Conservation (phyloP, 2,113 vertebrate genomes). For the Pyrgilauda ruficollis region DNA sequence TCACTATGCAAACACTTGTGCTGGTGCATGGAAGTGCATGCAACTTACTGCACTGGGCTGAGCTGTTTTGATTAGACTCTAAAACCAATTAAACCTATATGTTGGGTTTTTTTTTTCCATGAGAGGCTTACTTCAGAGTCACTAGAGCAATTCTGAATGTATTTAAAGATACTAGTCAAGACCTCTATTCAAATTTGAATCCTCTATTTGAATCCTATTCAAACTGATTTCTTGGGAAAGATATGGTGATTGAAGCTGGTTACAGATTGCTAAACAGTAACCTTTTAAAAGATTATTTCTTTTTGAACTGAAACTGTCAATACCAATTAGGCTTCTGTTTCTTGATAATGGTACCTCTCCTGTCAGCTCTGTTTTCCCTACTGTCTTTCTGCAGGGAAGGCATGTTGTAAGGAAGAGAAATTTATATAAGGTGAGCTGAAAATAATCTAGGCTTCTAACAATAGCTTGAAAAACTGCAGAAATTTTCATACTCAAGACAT, state of each 20-base stretch:
- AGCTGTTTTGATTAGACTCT: not conserved
- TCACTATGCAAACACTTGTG: not conserved
- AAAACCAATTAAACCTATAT: not conserved
- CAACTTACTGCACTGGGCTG: not conserved
- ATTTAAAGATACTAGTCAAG: not conserved
- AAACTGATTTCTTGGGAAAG: not conserved
- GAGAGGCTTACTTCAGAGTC: not conserved
- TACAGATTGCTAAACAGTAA: not conserved
- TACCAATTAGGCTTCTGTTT: not conserved
- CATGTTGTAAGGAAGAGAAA: not conserved
- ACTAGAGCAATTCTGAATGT: not conserved
- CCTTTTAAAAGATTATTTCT: not conserved
- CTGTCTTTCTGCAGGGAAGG: rapidly evolving
- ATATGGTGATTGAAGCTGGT: not conserved
- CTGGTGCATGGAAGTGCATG: not conserved
- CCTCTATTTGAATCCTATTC: not conserved
- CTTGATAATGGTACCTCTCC: not conserved
- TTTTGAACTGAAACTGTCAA: not conserved
- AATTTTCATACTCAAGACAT: not conserved
- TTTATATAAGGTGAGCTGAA: not conserved
- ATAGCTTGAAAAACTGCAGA: not conserved
- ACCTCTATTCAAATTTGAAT: not conserved
- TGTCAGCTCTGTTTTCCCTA: not conserved
- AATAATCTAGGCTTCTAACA: not conserved
- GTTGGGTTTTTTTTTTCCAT: not conserved